Evolutionary conservation across 2,888 invertebrate species (phyloP).

Genomic region (Rhagonycha lutea): DNA sequence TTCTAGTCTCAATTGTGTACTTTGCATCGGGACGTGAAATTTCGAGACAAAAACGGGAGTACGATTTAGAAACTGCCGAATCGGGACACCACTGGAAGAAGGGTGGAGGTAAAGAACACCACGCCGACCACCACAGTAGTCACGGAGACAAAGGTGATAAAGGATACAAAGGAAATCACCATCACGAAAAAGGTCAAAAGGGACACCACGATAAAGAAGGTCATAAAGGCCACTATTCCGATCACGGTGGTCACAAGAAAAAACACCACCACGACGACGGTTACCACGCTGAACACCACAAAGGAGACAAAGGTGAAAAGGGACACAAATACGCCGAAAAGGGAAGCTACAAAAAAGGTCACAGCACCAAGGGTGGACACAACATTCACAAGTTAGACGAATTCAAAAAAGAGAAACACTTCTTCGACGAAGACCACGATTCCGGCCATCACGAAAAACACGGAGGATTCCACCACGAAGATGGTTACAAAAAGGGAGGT

Average conservation of each 20-base stretch:
- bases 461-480: slow-evolving; percentile 78
- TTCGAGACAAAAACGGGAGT: slow-evolving; percentile 56
- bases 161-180: slow-evolving; percentile 68
- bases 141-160: slow-evolving; percentile 68
- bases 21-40: slow-evolving; percentile 60
- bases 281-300: slow-evolving; percentile 68
- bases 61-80: slow-evolving; percentile 30
- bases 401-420: slow-evolving; percentile 84
- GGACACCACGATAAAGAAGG: slow-evolving; percentile 72
- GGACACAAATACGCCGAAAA: slow-evolving; percentile 67
- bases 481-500: slow-evolving; percentile 81
- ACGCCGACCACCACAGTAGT: slow-evolving; percentile 60
- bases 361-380: slow-evolving; percentile 84
- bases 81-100: slow-evolving; percentile 55
- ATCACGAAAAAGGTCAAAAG: slow-evolving; percentile 65
- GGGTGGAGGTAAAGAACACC: slow-evolving; percentile 62
- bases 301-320: slow-evolving; percentile 71
- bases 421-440: slow-evolving; percentile 84
- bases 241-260: slow-evolving; percentile 66
- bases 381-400: slow-evolving; percentile 85
- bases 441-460: slow-evolving; percentile 82
- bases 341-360: slow-evolving; percentile 81
- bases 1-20: slow-evolving; percentile 56
- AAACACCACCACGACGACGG: slow-evolving; percentile 66
- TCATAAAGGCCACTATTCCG: slow-evolving; percentile 66